Evolutionary conservation across 2,113 vertebrate species (phyloP), one percentile per base, ranked within the genome.

Genomic region (Scortum barcoo): DNA sequence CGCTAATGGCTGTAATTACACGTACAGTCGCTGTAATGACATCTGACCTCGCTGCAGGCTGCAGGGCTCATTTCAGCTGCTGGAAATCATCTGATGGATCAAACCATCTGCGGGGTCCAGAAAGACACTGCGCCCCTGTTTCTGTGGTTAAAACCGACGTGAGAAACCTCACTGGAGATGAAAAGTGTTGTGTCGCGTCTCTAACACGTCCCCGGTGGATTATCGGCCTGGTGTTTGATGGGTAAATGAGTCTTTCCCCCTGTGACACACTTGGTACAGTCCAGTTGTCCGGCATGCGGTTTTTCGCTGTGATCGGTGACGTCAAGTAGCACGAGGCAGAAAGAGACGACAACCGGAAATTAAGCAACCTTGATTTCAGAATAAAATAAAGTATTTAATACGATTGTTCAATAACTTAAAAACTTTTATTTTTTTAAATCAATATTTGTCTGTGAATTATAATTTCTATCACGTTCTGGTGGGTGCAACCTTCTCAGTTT

Each of bases 251-350:
- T 33, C 42, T 33, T 6, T 66, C 51, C 58, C 67, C 42, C 16
- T 7, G 9, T 0, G 0, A 17, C 12, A 16, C 8, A 58, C 60
- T 84, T 95, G 93, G 94, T 90, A 74, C 16, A 51, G 81, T 93
- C 94, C 89, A 22, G 72, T 58, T 79, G 73, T 91, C 92, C 84
- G 68, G 72, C 87, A 88, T 82, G 88, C 73, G 83, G 88, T 56
- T 85, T 88, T 72, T 88, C 38, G 14, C 76, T 22, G 13, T 17
- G 28, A 50, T 51, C 24, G 4, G n/a, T 4, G 19, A 9, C 12
- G 36, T 87, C 69, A 92, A 86, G 0, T 17, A 8, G 10, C 24
- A 16, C 1, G 0, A 38, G 2, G 0, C 14, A 33, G 48, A 4
- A 30, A 2, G n/a, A 17, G 12, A n/a, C 16, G 12, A 14, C 0